Percentiles rank a stretch among this genome's conserved stretches.
Evolutionary conservation across 2,797 vertebrate species (phyloP).

Genomic region (Falco peregrinus): DNA sequence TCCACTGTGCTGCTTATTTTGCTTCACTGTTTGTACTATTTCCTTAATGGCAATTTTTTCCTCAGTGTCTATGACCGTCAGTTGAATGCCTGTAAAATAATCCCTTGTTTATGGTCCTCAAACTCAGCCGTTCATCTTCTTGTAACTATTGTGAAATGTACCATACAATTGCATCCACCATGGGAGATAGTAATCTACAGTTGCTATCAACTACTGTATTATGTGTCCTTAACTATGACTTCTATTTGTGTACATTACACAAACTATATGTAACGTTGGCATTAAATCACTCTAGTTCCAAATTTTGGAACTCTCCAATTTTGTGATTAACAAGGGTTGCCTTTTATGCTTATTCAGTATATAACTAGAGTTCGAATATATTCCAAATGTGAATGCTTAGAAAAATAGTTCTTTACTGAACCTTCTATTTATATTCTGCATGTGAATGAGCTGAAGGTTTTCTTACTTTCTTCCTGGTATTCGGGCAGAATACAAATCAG

Average conservation of each 20-base stretch:
- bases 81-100: not conserved
- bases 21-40: not conserved
- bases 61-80: not conserved
- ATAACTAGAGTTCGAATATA: not conserved
- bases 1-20: not conserved
- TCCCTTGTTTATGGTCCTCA: not conserved
- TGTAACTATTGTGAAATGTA: constrained; percentile 4
- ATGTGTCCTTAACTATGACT: not conserved
- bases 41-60: not conserved
- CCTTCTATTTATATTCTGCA: constrained; percentile 48
- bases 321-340: constrained; percentile 16
- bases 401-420: constrained; percentile 35
- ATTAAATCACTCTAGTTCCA: not conserved
- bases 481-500: constrained; percentile 64
- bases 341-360: not conserved
- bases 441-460: constrained; percentile 52
- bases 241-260: not conserved
- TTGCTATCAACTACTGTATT: not conserved
- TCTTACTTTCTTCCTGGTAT: constrained; percentile 33
- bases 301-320: not conserved
- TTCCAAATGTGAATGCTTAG: not conserved
- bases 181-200: not conserved
- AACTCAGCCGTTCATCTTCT: not conserved
- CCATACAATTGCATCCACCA: not conserved
- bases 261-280: not conserved